Conservation (phyloP, 37 sponge, comb jelly and placozoan genomes). For the Bolinopsis microptera region DNA sequence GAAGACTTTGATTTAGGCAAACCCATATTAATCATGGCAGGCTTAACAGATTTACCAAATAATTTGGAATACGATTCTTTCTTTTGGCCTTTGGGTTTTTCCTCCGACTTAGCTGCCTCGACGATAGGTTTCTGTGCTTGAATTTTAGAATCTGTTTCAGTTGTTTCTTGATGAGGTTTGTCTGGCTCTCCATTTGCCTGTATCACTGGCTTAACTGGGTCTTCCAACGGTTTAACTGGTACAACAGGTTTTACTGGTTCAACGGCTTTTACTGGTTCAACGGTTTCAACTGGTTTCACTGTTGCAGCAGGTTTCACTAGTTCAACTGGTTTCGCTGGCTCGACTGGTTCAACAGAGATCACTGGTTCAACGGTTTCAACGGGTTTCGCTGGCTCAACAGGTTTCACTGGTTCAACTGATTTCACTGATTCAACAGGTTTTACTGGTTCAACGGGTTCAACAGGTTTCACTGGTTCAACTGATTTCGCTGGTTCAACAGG, state of each 20-base stretch:
- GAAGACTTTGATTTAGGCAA: background rate
- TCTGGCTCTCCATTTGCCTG: background rate
- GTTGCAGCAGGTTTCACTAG: background rate
- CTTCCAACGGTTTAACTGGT: background rate
- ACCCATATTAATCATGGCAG: constrained; percentile 1
- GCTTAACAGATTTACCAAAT: background rate
- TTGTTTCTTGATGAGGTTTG: background rate
- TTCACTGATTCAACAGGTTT: background rate
- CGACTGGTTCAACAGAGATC: background rate
- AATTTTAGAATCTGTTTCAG: background rate
- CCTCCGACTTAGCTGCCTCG: background rate
- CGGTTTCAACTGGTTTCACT: background rate
- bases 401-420: background rate
- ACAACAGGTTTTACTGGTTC: background rate
- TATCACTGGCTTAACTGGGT: background rate
- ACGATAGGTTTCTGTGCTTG: background rate
- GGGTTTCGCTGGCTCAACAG: too few species aligned
- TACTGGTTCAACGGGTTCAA: background rate
- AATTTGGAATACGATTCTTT: background rate
- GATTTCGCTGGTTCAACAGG: constrained; percentile 1
- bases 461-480: background rate
- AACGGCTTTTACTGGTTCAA: background rate
- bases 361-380: background rate
- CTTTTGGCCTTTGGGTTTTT: background rate
- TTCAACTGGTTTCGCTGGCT: background rate